These are phyloP conservation scores for Orchestia grillus DNA, from an alignment of 1,140 invertebrate species.

Conservation along the genomic window DNA sequence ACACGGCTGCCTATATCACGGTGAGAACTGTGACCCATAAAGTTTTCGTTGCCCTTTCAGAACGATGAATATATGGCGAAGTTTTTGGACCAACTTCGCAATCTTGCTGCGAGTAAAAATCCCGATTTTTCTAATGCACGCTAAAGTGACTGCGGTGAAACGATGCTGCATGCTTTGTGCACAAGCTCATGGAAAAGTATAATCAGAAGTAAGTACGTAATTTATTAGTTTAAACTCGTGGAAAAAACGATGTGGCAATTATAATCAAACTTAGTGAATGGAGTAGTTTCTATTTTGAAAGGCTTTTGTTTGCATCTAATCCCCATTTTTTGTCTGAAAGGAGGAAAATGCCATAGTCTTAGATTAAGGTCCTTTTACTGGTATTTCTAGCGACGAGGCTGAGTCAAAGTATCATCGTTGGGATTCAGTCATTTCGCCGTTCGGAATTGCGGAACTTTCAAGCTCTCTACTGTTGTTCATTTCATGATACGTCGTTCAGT, in stretches of 20 bases:
- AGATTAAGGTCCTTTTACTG: too few species aligned
- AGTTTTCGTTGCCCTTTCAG: background rate
- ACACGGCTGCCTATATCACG: background rate
- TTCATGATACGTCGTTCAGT: too few species aligned
- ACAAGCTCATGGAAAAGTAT: background rate
- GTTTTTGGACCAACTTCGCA: conserved; percentile 12
- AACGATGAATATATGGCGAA: conserved; percentile 21
- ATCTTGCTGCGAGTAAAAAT: background rate
- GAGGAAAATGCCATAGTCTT: background rate
- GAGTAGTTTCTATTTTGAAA: background rate
- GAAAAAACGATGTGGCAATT: background rate
- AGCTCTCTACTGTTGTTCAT: too few species aligned
- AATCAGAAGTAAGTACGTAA: background rate
- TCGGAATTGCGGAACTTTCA: too few species aligned
- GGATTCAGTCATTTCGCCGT: too few species aligned
- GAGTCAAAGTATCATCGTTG: too few species aligned
- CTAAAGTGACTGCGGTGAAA: background rate
- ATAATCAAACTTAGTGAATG: background rate
- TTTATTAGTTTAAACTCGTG: background rate
- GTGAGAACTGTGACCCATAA: background rate
- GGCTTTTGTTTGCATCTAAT: background rate
- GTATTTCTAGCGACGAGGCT: too few species aligned
- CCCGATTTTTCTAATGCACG: background rate
- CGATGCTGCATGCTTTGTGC: background rate
- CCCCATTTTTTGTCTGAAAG: background rate